Conservation (phyloP, 2,888 invertebrate genomes). For the Lobophora halterata region DNA sequence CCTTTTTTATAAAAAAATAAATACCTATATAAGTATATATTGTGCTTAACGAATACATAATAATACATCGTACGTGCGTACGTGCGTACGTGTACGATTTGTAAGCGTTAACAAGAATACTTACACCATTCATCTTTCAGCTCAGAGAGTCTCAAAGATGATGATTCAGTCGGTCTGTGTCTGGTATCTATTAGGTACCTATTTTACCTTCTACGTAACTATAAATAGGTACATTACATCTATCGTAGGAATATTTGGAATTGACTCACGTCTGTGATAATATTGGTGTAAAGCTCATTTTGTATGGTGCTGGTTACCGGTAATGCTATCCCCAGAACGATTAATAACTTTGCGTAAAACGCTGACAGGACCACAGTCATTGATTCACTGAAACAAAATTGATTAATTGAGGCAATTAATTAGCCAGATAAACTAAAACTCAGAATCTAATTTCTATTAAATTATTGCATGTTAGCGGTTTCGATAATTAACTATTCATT, state of each 20-base stretch:
- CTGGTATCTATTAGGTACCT: no score
- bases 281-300: conserved; percentile 70
- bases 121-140: no score
- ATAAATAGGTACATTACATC: neutral
- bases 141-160: no score
- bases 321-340: conserved; percentile 83
- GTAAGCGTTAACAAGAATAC: no score
- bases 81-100: no score
- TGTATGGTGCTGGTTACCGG: conserved; percentile 84
- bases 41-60: no score
- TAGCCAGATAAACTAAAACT: conserved; percentile 31
- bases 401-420: conserved; percentile 19
- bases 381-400: conserved; percentile 76
- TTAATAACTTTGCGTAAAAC: conserved; percentile 83
- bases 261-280: conserved; percentile 69
- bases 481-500: neutral
- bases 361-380: conserved; percentile 82
- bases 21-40: no score
- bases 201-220: no score
- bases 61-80: no score
- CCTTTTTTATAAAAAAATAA: no score
- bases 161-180: no score
- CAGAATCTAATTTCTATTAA: conserved; percentile 22
- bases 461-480: conserved; percentile 3
- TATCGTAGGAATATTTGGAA: neutral